phyloP scores from a whole-genome alignment of 2,113 vertebrate species.

The Onychostoma macrolepis region DNA sequence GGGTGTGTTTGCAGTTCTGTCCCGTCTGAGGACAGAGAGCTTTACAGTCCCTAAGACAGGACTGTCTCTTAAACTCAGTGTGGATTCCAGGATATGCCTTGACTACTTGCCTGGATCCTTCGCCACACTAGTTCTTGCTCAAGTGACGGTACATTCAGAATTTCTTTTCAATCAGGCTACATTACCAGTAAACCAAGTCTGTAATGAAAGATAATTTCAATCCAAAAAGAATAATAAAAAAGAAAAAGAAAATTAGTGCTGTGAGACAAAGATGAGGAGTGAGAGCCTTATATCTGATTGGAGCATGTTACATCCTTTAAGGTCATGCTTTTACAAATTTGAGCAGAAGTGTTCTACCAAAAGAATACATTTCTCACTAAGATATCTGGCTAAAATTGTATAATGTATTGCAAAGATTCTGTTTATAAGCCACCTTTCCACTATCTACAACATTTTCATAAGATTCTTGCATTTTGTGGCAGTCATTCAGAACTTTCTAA shows the following conservation, averaged over 20 bases:
- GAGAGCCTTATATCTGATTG: neutral
- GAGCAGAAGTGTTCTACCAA: neutral
- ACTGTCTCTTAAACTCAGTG: slow-evolving; percentile 74
- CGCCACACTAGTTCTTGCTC: slow-evolving; percentile 74
- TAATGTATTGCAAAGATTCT: neutral
- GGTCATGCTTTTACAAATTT: neutral
- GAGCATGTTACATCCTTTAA: neutral
- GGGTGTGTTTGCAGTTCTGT: slow-evolving; percentile 86
- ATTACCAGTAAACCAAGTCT: neutral
- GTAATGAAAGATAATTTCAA: too few relatives aligned
- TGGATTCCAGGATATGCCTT: slow-evolving; percentile 83
- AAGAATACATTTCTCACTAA: neutral
- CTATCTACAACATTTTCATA: neutral
- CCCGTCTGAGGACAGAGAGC: slow-evolving; percentile 83
- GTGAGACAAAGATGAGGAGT: neutral
- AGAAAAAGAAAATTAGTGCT: neutral
- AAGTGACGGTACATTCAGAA: slow-evolving; percentile 78
- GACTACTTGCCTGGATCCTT: slow-evolving; percentile 82
- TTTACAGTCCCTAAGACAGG: slow-evolving; percentile 81
- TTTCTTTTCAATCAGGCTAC: neutral
- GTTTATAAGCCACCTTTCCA: neutral
- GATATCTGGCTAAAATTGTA: neutral
- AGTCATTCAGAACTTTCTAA: neutral
- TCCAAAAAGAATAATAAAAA: too few relatives aligned
- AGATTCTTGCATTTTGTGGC: neutral